Conservation (phyloP, 2,797 vertebrate species). For the Apogon talboti region DNA sequence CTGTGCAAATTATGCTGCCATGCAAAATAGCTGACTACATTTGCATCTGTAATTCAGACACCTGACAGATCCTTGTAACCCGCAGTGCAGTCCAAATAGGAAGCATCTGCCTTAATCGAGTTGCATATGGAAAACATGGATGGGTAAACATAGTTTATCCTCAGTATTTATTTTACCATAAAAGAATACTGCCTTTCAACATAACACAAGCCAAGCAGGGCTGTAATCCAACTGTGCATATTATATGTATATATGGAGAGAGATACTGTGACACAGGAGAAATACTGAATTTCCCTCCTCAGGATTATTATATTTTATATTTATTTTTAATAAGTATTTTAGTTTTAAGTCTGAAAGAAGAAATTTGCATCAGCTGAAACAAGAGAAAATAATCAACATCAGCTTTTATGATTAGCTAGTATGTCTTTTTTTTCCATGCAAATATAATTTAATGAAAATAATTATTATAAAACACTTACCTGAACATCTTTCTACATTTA, state of each 20-base stretch:
- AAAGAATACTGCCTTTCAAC: conserved; percentile 13
- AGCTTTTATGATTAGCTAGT: too few relatives aligned
- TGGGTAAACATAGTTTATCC: conserved; percentile 42
- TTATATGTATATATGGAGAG: not conserved
- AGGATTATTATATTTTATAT: too few relatives aligned
- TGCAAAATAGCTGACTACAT: conserved; percentile 63
- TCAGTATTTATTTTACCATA: conserved; percentile 23
- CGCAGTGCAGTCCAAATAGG: conserved; percentile 43
- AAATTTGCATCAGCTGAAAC: too few relatives aligned
- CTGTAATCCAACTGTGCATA: not conserved
- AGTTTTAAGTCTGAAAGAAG: too few relatives aligned
- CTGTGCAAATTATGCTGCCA: conserved; percentile 47
- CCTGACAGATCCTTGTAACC: conserved; percentile 63
- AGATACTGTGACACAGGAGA: not conserved
- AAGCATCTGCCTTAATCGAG: conserved; percentile 59
- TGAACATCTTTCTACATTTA: not conserved
- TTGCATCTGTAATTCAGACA: conserved; percentile 68
- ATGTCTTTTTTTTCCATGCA: not conserved
- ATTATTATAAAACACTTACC: not conserved
- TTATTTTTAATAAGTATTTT: too few relatives aligned
- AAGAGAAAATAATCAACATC: too few relatives aligned
- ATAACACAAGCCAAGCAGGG: not conserved
- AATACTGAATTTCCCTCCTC: not conserved
- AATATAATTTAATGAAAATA: not conserved
- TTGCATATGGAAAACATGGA: conserved; percentile 46